Percentiles rank a stretch among this genome's conserved stretches.
Conservation (phyloP, 2,888 invertebrate genomes). For the Unio pictorum region DNA sequence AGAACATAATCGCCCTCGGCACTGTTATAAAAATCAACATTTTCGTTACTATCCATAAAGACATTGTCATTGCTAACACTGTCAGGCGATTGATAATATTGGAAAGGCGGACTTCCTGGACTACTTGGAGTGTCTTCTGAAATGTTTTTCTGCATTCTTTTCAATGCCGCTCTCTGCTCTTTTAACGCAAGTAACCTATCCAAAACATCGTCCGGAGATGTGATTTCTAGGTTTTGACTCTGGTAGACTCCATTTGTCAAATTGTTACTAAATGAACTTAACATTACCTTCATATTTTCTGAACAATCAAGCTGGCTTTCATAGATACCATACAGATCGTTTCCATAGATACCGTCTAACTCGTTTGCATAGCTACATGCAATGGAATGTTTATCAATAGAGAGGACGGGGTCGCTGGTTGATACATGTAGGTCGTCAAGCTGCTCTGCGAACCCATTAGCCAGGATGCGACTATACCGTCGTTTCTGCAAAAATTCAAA, state of each 20-base stretch:
- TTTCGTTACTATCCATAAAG: slow-evolving; percentile 11
- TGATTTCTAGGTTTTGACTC: slow-evolving; percentile 20
- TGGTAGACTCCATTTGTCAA: slow-evolving; percentile 17
- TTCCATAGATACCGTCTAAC: neutral
- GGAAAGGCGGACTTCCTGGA: slow-evolving; percentile 29
- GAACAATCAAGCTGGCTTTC: slow-evolving; percentile 15
- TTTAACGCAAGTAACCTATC: slow-evolving; percentile 49
- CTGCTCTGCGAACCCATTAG: slow-evolving; percentile 40
- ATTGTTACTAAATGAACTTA: slow-evolving; percentile 21
- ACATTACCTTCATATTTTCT: slow-evolving; percentile 29
- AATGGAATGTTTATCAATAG: slow-evolving; percentile 34
- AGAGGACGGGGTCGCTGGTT: slow-evolving; percentile 31
- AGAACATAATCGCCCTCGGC: slow-evolving; percentile 30
- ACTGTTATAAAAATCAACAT: slow-evolving; percentile 10
- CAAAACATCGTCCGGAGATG: slow-evolving; percentile 50
- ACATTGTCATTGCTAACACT: slow-evolving; percentile 6
- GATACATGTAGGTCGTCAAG: slow-evolving; percentile 25
- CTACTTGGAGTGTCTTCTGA: slow-evolving; percentile 17
- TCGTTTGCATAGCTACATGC: slow-evolving; percentile 4
- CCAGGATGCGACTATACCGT: slow-evolving; percentile 47
- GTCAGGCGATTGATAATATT: slow-evolving; percentile 6
- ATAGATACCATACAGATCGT: no score
- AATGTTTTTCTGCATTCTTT: slow-evolving; percentile 23
- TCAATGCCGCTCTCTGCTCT: slow-evolving; percentile 23
- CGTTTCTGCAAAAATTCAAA: slow-evolving; percentile 56